Conservation (phyloP, 2,113 vertebrate species). For the Cephalopholis sonnerati region DNA sequence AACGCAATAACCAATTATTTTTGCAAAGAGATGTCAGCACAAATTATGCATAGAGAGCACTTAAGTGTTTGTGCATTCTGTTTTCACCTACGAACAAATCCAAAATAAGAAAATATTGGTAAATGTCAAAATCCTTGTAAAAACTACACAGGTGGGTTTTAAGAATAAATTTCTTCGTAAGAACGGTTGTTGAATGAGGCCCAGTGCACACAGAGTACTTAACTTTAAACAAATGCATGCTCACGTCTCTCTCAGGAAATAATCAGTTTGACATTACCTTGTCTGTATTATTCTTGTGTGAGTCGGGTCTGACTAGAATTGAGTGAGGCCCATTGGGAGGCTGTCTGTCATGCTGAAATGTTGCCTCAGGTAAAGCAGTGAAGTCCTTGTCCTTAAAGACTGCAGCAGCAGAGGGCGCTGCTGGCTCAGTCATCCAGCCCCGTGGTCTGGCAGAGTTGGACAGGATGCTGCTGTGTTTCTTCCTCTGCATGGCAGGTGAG, state of each 20-base stretch:
- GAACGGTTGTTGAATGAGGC: no score
- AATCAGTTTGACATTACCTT: constrained; percentile 86
- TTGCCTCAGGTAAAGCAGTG: constrained; percentile 79
- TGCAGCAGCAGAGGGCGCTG: constrained; percentile 82
- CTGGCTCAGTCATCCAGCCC: constrained; percentile 78
- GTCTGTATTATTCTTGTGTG: constrained; percentile 86
- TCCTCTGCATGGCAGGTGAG: constrained; percentile 76
- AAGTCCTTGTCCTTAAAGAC: constrained; percentile 86
- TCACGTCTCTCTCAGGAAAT: neutral
- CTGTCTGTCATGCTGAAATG: constrained; percentile 73
- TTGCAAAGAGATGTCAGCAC: no score
- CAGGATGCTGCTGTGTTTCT: constrained; percentile 74
- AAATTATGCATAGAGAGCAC: no score
- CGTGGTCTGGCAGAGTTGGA: constrained; percentile 61
- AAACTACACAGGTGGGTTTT: no score
- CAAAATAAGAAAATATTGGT: no score
- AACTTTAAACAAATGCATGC: neutral
- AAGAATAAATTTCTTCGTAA: no score
- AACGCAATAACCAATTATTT: no score
- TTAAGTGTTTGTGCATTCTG: no score
- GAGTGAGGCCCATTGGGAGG: constrained; percentile 86
- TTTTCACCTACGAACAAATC: no score
- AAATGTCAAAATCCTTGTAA: no score
- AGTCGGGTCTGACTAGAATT: constrained; percentile 94
- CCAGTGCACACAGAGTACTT: neutral